Percentiles rank a stretch among this genome's conserved stretches.
phyloP scores from a whole-genome alignment of 1,140 invertebrate species.

The Trichomalopsis sarcophagae region DNA sequence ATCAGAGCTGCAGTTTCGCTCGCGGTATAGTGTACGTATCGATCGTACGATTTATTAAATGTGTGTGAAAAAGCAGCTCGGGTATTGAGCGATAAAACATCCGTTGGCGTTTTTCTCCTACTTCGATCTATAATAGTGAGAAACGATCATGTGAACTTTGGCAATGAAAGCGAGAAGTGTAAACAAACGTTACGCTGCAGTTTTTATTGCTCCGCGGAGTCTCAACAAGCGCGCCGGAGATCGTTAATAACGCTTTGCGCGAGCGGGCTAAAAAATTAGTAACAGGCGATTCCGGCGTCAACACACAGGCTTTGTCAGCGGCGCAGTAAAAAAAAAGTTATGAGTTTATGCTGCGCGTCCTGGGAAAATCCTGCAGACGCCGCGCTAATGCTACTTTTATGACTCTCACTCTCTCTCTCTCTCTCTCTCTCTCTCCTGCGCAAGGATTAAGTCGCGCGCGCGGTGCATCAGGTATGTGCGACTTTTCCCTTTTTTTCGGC shows the following conservation, averaged over 20 bases:
- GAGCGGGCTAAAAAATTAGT: slow-evolving; percentile 24
- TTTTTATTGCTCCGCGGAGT: background rate
- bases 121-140: background rate
- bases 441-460: slow-evolving; percentile 17
- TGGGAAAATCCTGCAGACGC: slow-evolving; percentile 6
- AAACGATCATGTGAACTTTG: slow-evolving; percentile 11
- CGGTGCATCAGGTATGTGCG: background rate
- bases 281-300: slow-evolving; percentile 31
- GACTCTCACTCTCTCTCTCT: background rate
- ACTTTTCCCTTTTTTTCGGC: background rate
- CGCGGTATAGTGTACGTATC: background rate
- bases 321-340: slow-evolving; percentile 17
- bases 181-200: slow-evolving; percentile 7
- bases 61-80: background rate
- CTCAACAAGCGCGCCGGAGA: background rate
- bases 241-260: slow-evolving; percentile 34
- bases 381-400: slow-evolving; percentile 31
- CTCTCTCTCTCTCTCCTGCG: background rate
- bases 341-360: background rate
- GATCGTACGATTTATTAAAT: background rate
- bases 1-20: background rate
- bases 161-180: background rate
- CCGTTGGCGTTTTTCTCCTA: background rate
- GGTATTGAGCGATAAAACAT: background rate
- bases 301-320: slow-evolving; percentile 8